Conservation (phyloP, 2,888 invertebrate genomes). For the Microdon myrmicae region DNA sequence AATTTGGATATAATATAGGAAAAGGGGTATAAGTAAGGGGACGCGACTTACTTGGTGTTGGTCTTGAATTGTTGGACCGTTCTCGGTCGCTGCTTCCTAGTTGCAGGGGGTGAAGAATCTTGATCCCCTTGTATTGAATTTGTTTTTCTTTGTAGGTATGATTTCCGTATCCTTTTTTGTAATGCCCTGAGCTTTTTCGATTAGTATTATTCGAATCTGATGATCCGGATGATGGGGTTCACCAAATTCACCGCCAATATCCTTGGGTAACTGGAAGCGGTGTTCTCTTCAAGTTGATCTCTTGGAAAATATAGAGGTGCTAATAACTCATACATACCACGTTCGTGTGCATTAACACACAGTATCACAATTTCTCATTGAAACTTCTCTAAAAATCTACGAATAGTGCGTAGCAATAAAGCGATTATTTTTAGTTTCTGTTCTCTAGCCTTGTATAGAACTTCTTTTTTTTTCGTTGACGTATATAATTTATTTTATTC, state of each 20-base stretch:
- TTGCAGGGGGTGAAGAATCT: too few species aligned
- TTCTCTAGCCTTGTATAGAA: constrained; percentile 79
- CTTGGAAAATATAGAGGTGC: constrained; percentile 91
- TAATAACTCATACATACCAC: constrained; percentile 79
- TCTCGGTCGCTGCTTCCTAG: too few species aligned
- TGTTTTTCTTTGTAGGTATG: too few species aligned
- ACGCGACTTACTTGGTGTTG: too few species aligned
- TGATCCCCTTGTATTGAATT: too few species aligned
- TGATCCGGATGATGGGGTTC: constrained; percentile 84
- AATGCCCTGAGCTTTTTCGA: too few species aligned
- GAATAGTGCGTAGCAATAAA: constrained; percentile 82
- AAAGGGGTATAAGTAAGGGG: too few species aligned
- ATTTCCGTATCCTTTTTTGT: too few species aligned
- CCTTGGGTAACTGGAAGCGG: constrained; percentile 80
- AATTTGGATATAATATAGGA: too few species aligned
- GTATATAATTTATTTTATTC: too few species aligned
- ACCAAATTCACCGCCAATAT: constrained; percentile 79
- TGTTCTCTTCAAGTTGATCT: constrained; percentile 79
- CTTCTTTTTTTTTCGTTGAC: too few species aligned
- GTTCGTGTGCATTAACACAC: constrained; percentile 77
- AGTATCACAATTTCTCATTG: constrained; percentile 77
- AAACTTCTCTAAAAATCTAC: constrained; percentile 85
- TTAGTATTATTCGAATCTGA: constrained; percentile 90
- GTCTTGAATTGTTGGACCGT: too few species aligned
- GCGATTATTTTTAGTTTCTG: constrained; percentile 81